Evolutionary conservation across 1,140 invertebrate species (phyloP).

Genomic region (Euglossa dilemma): DNA sequence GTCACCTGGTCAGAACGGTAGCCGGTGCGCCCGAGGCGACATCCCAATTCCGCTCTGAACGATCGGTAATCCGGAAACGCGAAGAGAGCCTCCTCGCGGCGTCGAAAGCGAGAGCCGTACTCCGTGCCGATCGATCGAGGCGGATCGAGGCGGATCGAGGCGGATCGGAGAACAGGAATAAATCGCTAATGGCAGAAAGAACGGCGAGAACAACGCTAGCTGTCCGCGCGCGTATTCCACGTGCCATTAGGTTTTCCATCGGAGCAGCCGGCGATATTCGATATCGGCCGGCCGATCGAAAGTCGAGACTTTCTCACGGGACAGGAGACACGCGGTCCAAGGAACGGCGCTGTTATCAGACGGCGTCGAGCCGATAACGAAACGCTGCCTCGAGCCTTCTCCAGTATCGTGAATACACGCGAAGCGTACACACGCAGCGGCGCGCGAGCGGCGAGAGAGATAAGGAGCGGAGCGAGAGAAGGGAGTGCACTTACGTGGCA

Average conservation of each 20-base stretch:
- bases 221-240: not conserved
- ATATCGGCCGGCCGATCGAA: constrained; percentile 37
- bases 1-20: not conserved
- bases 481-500: constrained; percentile 55
- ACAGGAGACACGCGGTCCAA: constrained; percentile 50
- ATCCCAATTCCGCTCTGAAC: not conserved
- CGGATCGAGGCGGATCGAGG: not conserved
- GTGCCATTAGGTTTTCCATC: not conserved
- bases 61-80: not conserved
- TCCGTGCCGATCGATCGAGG: not conserved
- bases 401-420: constrained; percentile 10
- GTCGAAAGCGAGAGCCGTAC: not conserved
- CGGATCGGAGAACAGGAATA: not conserved
- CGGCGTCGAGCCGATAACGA: constrained; percentile 41
- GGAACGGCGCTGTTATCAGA: constrained; percentile 39
- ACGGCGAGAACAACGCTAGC: not conserved
- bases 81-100: not conserved
- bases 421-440: not conserved
- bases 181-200: not conserved
- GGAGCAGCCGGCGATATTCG: not conserved
- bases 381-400: constrained; percentile 39
- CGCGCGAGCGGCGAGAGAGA: not conserved
- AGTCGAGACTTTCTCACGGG: constrained; percentile 62
- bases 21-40: not conserved
- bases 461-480: not conserved